Base-by-base conservation (phyloP, 2,113 vertebrate species). In the Catharus minimus region DNA sequence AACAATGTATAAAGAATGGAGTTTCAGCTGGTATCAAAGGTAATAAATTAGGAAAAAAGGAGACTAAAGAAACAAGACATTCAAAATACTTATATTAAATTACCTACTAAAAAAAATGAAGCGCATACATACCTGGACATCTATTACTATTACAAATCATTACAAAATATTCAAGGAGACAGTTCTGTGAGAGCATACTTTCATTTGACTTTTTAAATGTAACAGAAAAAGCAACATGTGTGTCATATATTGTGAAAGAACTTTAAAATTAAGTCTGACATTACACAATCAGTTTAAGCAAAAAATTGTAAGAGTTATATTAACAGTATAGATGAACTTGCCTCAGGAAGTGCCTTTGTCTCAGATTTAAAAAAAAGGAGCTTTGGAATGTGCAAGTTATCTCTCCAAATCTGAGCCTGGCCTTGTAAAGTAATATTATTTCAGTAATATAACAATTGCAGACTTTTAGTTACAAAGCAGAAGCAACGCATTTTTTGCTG, bases 401-500 rank as follows among this genome's bases (percentile, higher is more conserved):
- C 21, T 72, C 50, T 86, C 62, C 43, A 76, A 76, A 94, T 82
- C 41, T 91, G 21, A 90, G 67, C 20, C 71, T 91, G 73, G 66
- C 55, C 92, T 95, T 96, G 55, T 56, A 73, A 76, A 86, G 61
- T 85, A 82, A 49, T 38, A 49, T 55, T 78, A 90, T 39, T 89
- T 86, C 44, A 65, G 36, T 78, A 84, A 93, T 53, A 65, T 64
- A 73, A 82, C 16, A 82, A 94, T 32, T 9, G 26, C 5, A 18
- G 68, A 90, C n/a, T 86, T 56, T 38, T 81, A 71, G 16, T 76
- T 52, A 77, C 27, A 64, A 74, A 32, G 56, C 18, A 84, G 86
- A 52, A 89, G 19, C 78, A 84, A 52, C 15, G 57, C 20, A 86
- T 68, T 46, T 73, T 66, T 38, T 92, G 4, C 61, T 83, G 33